Evolutionary conservation across 2,113 vertebrate genomes (phyloP), one percentile per base, ranked within the genome.

Genomic region (Brachirus orientalis): DNA sequence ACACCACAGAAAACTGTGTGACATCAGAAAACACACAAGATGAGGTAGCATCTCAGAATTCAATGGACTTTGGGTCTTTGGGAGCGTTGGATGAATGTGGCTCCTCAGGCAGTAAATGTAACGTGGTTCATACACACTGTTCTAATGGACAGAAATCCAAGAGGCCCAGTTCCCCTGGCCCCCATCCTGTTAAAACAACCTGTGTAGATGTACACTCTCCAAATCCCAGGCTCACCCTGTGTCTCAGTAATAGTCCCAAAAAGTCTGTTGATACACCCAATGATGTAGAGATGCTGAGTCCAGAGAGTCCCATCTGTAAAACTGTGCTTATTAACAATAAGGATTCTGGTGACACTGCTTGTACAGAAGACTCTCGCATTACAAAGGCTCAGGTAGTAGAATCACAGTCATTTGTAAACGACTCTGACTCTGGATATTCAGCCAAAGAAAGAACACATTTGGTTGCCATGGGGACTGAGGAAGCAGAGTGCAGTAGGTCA

Each of bases 211-310:
- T 38, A 54, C 62, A 65, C 44, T 66, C 69, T 33, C 17, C 73
- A 52, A 75, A 80, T 46, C 53, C 80, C 10, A 83, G 82, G 56
- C 73, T 79, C 52, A 75, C 13, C 45, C 62, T 80, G 22, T 72
- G 61, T 76, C 59, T 77, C 17, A 85, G 70, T 35, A 38, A 33
- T n/a, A 86, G 79, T 75, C 67, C 73, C 45, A 63, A 2, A 7
- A 85, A 75, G 55, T 56, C 54, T 75, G 61, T 18, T 8, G 72
- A 33, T 33, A 63, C 17, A 1, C 59, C 62, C 6, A 53, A 40
- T 58, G 92, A 94, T 68, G 86, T 88, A 35, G 90, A 91, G 59
- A 93, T 93, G 92, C 48, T 81, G 51, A 93, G 89, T 65, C 92
- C 89, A 4, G 86, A 90, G 40, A 93, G 88, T 69, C 87, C 90